Evolutionary conservation across 1,140 invertebrate species (phyloP), one percentile per base, ranked within the genome.

Genomic region (Atopsyche davidsoni): DNA sequence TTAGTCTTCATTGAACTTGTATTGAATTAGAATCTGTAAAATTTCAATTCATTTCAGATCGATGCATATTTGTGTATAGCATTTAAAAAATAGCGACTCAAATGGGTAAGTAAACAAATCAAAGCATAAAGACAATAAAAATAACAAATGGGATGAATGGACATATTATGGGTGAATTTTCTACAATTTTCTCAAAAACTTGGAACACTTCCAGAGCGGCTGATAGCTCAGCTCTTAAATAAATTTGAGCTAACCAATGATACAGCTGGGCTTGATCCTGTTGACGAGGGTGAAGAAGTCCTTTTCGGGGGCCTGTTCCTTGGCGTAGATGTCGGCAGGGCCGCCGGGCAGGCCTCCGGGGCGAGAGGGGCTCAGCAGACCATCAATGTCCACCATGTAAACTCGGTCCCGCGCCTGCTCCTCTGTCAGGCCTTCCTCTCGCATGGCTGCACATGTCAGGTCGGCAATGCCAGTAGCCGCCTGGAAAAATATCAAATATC

Each of bases 331-430:
- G 14, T 75, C 70, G 59, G 94, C 92, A 54, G 93, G 87, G 4
- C 83, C 82, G 14, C 79, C 77, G 6, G 89, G 72, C 42, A 79
- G 78, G 21, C 87, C 88, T 39, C 85, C 83, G 11, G 81, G 81
- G 17, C 89, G 72, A 4, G 77, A 75, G 35, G 85, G 86, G 0
- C 84, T 85, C 31, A 93, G 63, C 1, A 93, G 69, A 21, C 90
- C 90, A 60, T 89, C 82, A 31, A 91, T 84, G 55, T 93, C 88
- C 63, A 87, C 81, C 86, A 91, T 89, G 81, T 87, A 96, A 47
- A 97, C 94, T 55, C 83, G 84, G 25, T 79, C 75, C 11, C 81
- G 72, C 0, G 92, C 93, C 57, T 95, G 83, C 56, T 86, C 70
- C 54, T 79, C 69, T 0, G 79, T 70, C 2, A 87, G 70, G 13